Conservation (phyloP, 53 echinoderm and acorn worm genomes). For the Hippasteria phrygiana region DNA sequence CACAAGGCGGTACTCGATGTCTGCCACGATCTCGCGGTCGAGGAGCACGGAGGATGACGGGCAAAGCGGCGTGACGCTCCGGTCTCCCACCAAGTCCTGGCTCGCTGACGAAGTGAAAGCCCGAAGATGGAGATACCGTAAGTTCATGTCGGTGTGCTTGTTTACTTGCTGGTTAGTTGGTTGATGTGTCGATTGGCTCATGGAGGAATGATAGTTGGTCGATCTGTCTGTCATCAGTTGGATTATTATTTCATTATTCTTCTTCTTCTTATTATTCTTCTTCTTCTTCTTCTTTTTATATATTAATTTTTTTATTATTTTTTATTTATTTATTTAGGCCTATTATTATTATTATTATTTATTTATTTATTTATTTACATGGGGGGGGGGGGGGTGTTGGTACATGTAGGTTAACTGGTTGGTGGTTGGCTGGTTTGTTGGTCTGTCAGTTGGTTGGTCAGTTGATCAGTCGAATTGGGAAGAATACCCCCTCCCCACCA, state of each 20-base stretch:
- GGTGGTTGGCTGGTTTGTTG: too few species aligned
- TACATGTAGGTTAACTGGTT: too few species aligned
- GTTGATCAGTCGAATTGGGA: too few species aligned
- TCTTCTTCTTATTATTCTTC: too few species aligned
- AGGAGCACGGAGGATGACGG: neutral
- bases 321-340: neutral
- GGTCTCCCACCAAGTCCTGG: slow-evolving; percentile 44
- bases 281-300: neutral
- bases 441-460: neutral
- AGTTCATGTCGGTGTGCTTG: neutral
- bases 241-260: too few species aligned
- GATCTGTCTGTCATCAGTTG: too few species aligned
- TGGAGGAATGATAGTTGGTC: neutral
- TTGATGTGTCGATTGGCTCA: neutral
- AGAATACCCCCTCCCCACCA: too few species aligned
- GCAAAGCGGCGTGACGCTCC: slow-evolving; percentile 6
- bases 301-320: neutral
- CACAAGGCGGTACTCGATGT: slow-evolving; percentile 47
- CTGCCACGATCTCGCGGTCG: neutral
- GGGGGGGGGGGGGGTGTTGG: too few species aligned
- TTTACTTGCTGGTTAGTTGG: neutral
- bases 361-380: too few species aligned
- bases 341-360: too few species aligned
- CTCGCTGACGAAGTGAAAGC: slow-evolving; percentile 51
- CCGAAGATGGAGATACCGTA: slow-evolving; percentile 59